Percentiles rank a stretch among this genome's conserved stretches.
These are phyloP conservation scores for Pitangus sulphuratus DNA, from an alignment of 2,797 vertebrate species.

Conservation along the genomic window DNA sequence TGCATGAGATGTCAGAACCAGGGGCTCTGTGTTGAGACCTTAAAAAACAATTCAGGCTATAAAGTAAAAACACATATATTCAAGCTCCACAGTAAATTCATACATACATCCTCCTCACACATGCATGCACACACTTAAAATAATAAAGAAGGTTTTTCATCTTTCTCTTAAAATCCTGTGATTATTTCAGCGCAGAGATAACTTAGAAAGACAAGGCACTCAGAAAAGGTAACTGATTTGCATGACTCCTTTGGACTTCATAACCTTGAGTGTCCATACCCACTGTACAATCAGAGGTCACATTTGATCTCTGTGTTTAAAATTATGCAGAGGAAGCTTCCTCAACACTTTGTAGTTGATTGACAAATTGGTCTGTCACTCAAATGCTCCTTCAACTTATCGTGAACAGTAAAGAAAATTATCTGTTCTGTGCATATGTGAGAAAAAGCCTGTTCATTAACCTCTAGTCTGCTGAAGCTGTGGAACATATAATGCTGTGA, in stretches of 20 bases:
- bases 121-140: neutral
- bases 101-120: neutral
- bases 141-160: conserved; percentile 1
- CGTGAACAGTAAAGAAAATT: conserved; percentile 76
- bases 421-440: conserved; percentile 75
- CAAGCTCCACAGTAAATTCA: conserved; percentile 52
- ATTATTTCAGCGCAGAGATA: conserved; percentile 64
- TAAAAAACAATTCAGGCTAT: conserved; percentile 46
- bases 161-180: conserved; percentile 28
- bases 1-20: conserved; percentile 18
- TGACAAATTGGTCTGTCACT: conserved; percentile 81
- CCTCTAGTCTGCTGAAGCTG: conserved; percentile 63
- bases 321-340: conserved; percentile 72
- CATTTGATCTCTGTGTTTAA: conserved; percentile 65
- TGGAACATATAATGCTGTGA: conserved; percentile 1
- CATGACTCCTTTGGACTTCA: neutral
- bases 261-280: conserved; percentile 59
- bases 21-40: conserved; percentile 54
- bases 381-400: conserved; percentile 75
- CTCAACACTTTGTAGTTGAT: conserved; percentile 68
- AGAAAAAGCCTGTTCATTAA: conserved; percentile 65
- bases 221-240: conserved; percentile 10
- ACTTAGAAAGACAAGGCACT: conserved; percentile 31
- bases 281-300: conserved; percentile 61
- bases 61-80: conserved; percentile 48